Evolutionary conservation across 2,888 invertebrate species (phyloP), one percentile per base, ranked within the genome.

Genomic region (Drosophila sordidula): DNA sequence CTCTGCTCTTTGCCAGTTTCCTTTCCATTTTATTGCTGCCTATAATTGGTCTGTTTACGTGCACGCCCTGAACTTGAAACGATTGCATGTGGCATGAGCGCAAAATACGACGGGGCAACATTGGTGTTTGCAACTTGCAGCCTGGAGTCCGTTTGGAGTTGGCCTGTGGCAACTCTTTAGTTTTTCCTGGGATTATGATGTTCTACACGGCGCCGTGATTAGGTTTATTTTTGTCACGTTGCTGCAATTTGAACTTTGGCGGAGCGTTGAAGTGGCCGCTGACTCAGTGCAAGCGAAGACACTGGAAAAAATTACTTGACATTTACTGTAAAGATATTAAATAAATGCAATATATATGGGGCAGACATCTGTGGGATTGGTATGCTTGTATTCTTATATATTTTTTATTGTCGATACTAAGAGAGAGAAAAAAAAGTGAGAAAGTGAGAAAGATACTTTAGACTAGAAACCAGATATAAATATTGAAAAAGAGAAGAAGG

Each of bases 21-120:
- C 25, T 26, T 16, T 18, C 34, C 34, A 12, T 74, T 84, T 82
- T 78, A 84, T 70, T 70, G 80, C 82, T 75, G 78, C 58, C 87
- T 87, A 82, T 87, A 82, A 85, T 87, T 87, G 85, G 81, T 70
- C 50, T 70, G 79, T 81, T 84, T 82, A 76, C 34, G 22, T 26
- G 38, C 6, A 45, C 42, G 47, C 67, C 70, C 78, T 87, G 85
- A 85, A 85, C 85, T 85, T 85, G 85, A 85, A 86, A 80, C 70
- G 58, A 49, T 62, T 70, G 51, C 51, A 68, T 52, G 52, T 45
- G 32, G 61, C 46, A 14, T 41, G 38, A 55, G 45, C 34, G 45
- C 36, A 26, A 26, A 18, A 26, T 26, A 18, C 11, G 38, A 16
- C 16, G 32, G 14, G 34, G 55, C 44, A 11, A 11, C 22, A 16